Evolutionary conservation across 2,888 invertebrate species (phyloP).

Genomic region (Phymatocera aterrima): DNA sequence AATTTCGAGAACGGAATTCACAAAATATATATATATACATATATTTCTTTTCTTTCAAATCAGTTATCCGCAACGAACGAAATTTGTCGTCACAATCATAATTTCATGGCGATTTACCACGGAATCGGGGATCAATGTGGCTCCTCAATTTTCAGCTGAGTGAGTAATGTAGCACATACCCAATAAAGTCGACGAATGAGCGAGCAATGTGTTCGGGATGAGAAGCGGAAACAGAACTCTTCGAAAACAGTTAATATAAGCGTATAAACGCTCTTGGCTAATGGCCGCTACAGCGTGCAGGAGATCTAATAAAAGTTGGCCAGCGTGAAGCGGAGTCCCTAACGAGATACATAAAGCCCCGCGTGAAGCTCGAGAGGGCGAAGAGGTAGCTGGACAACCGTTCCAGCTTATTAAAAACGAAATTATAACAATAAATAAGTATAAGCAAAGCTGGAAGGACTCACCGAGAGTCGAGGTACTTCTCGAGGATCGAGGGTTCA

Average conservation of each 20-base stretch:
- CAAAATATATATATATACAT: too few species aligned
- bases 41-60: too few species aligned
- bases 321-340: constrained; percentile 58
- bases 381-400: constrained; percentile 48
- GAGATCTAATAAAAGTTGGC: constrained; percentile 70
- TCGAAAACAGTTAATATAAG: constrained; percentile 31
- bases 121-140: too few species aligned
- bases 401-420: constrained; percentile 69
- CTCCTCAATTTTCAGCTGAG: too few species aligned
- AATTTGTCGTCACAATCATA: too few species aligned
- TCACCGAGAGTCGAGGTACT: background rate
- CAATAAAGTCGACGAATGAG: background rate
- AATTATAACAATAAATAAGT: constrained; percentile 68
- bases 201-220: background rate
- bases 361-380: constrained; percentile 30
- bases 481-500: too few species aligned
- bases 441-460: background rate
- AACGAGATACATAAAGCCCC: constrained; percentile 51
- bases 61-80: too few species aligned
- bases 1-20: too few species aligned
- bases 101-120: too few species aligned
- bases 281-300: constrained; percentile 33
- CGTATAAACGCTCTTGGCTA: constrained; percentile 30
- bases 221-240: background rate
- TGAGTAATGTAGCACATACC: too few species aligned